Base-by-base conservation (phyloP, 2,113 vertebrate species). In the Passer domesticus region DNA sequence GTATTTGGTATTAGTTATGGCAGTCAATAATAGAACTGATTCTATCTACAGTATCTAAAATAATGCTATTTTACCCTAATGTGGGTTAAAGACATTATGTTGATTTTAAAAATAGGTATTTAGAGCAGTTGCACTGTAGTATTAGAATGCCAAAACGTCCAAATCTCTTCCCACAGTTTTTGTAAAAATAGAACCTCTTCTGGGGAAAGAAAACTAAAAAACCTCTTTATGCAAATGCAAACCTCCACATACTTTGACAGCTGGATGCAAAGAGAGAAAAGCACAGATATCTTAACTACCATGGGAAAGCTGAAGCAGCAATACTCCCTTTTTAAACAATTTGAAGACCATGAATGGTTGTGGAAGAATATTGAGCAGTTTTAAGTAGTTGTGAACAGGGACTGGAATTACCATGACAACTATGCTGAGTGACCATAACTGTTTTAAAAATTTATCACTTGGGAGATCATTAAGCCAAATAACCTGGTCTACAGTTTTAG, bases 171-270 rank as follows among this genome's bases (percentile, higher is more conserved):
- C 92, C 90, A 85, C 85, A 62, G 72, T 15, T 93, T 92, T 85
- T 70, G n/a, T 80, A 95, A 95, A 95, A 91, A 92, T 69, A 96
- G 87, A 91, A 89, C 6, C 14, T 83, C 66, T 94, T 83, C 79
- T 67, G 35, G 35, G 68, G 8, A 46, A 56, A 89, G 84, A 83
- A 62, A 72, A 2, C 16, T n/a, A 21, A 43, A 14, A 64, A 41
- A 19, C 4, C 24, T 33, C 33, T 72, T 74, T 64, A 67, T 64
- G 60, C 16, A 86, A 94, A 95, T 67, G 80, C 39, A 81, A 89
- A 92, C 96, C 89, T 93, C 76, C 73, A 80, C 47, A 21, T 59
- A 69, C 62, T 80, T 83, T 63, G 84, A 91, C 79, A 95, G 63
- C 44, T 94, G 84, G 55, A 89, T 88, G 68, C 24, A 83, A 91